A percentile compares a stretch with the other conserved stretches of the same genome.
These are phyloP conservation scores for Plusia festucae DNA, from an alignment of 2,888 invertebrate genomes.

Conservation along the genomic window DNA sequence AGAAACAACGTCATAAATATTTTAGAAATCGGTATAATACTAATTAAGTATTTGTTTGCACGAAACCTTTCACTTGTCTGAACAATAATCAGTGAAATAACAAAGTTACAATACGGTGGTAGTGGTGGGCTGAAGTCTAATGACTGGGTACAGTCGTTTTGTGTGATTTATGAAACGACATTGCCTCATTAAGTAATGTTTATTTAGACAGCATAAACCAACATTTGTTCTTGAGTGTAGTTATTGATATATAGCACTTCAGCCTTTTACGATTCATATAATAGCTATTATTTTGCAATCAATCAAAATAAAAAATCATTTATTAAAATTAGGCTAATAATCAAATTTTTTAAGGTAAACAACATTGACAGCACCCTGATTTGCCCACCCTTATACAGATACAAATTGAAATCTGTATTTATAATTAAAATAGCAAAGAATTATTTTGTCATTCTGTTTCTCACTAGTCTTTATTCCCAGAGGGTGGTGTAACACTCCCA, in stretches of 20 bases:
- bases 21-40: neutral
- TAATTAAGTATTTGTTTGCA: neutral
- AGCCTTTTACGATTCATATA: neutral
- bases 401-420: too few species aligned
- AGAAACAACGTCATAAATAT: neutral
- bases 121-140: slow-evolving; percentile 42
- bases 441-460: too few species aligned
- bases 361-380: too few species aligned
- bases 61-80: neutral
- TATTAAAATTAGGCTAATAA: too few species aligned
- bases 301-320: too few species aligned
- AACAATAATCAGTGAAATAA: slow-evolving; percentile 16
- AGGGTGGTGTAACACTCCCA: neutral
- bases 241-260: neutral
- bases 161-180: slow-evolving; percentile 51
- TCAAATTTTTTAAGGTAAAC: too few species aligned
- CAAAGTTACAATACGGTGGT: slow-evolving; percentile 28
- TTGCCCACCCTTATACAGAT: too few species aligned
- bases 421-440: neutral
- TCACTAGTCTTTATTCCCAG: neutral
- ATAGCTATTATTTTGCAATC: too few species aligned
- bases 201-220: slow-evolving; percentile 36
- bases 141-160: slow-evolving; percentile 41
- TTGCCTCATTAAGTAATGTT: slow-evolving; percentile 51
- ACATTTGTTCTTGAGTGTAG: slow-evolving; percentile 33